Evolutionary conservation across 2,113 vertebrate species (phyloP), one percentile per base, ranked within the genome.

Genomic region (Catharus minimus): DNA sequence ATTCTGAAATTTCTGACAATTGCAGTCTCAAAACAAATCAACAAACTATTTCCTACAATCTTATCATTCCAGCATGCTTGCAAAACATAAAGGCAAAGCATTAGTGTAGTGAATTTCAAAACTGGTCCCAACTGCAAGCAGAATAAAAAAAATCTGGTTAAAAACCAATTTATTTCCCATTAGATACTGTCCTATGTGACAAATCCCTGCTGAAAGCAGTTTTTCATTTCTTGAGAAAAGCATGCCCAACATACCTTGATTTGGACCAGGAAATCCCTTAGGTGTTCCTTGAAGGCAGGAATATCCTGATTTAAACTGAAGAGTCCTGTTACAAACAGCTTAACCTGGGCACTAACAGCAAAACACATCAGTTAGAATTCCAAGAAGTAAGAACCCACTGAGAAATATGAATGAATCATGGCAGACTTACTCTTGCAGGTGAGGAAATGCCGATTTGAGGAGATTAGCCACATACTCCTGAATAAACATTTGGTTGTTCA

Each of bases 281-380:
- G 97, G 86, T 99, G 99, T 92, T 99, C 99, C 96, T 99, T 99
- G 97, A 99, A 99, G 75, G 99, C 99, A 95, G 99, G 98, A 97
- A 99, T 99, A 98, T 99, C 99, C 97, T 99, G 99, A 98, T 99
- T 99, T 97, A 99, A 97, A 95, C 99, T 99, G 98, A 99, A 99
- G 95, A 99, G 98, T 73, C 99, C 99, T 4, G 99, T 99, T 95
- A 99, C 99, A 94, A 99, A 99, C 96, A 99, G 98, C 97, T 99
- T 99, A 83, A 99, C 99, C 98, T 99, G 99, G 88, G 99, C 99
- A 95, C 99, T 99, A 84, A 93, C 64, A 91, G 39, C 49, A 92
- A 92, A 49, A 96, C 76, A 96, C 30, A 95, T 11, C 58, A 3
- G 76, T 93, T 75, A 95, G 88, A 18, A 65, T 9, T 30, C 12